Percentiles rank a stretch among this genome's conserved stretches.
Conservation (phyloP, 2,888 invertebrate genomes). For the Merodon equestris region DNA sequence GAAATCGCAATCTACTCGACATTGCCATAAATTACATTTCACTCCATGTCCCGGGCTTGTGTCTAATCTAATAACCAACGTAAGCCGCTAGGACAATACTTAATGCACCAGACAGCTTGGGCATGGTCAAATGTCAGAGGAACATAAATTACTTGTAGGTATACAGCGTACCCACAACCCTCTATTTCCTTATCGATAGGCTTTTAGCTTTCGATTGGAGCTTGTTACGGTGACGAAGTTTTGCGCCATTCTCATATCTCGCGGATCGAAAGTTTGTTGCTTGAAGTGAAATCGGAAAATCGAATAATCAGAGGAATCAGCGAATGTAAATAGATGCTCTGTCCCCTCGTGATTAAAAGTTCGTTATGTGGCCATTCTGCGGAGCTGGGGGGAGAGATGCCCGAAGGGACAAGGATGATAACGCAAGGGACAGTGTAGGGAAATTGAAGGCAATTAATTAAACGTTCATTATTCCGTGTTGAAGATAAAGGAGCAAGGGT, state of each 20-base stretch:
- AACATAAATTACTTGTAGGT: slow-evolving; percentile 46
- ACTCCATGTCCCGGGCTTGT: slow-evolving; percentile 34
- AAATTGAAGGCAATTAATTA: no score
- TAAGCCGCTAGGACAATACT: slow-evolving; percentile 55
- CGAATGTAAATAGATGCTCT: slow-evolving; percentile 42
- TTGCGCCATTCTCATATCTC: slow-evolving; percentile 1
- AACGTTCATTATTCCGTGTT: no score
- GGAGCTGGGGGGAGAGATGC: no score
- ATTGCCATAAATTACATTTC: slow-evolving; percentile 61
- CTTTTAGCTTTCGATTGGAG: no score
- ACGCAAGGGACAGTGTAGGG: neutral
- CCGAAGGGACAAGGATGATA: neutral
- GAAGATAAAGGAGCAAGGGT: no score
- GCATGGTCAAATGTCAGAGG: slow-evolving; percentile 57
- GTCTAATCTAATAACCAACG: slow-evolving; percentile 59
- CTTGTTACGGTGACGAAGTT: neutral
- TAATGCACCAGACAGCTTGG: slow-evolving; percentile 41
- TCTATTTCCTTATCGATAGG: no score
- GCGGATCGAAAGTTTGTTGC: slow-evolving; percentile 50
- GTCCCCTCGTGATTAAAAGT: slow-evolving; percentile 29
- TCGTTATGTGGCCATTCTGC: slow-evolving; percentile 19
- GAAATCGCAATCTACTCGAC: slow-evolving; percentile 46
- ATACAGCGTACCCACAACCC: no score
- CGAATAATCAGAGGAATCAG: no score
- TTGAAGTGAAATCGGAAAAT: slow-evolving; percentile 40